Conservation (phyloP, 1,140 invertebrate species). For the Holotrichia oblita region DNA sequence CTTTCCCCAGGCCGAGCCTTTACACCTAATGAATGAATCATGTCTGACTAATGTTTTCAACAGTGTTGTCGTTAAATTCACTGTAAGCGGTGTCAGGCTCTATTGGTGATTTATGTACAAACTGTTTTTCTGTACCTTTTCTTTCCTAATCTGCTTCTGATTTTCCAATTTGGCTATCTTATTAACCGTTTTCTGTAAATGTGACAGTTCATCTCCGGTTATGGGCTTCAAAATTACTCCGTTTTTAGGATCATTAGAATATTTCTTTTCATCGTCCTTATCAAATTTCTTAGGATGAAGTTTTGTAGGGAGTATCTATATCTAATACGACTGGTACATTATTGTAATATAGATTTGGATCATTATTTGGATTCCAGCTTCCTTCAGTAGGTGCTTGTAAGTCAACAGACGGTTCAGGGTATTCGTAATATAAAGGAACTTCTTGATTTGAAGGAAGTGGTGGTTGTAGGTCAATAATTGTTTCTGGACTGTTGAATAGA, state of each 20-base stretch:
- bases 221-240: slow-evolving; percentile 51
- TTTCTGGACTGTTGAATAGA: not conserved
- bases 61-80: slow-evolving; percentile 21
- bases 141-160: slow-evolving; percentile 51
- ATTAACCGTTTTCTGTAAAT: slow-evolving; percentile 53
- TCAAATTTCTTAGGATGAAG: slow-evolving; percentile 59
- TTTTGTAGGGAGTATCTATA: slow-evolving; percentile 55
- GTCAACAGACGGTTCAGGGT: slow-evolving; percentile 55
- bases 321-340: slow-evolving; percentile 51
- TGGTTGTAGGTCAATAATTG: slow-evolving; percentile 3
- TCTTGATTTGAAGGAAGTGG: not conserved
- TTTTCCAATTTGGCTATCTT: slow-evolving; percentile 56
- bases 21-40: slow-evolving; percentile 36
- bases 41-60: slow-evolving; percentile 4
- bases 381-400: slow-evolving; percentile 53
- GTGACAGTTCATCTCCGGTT: slow-evolving; percentile 48
- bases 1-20: slow-evolving; percentile 48
- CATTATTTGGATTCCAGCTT: slow-evolving; percentile 59
- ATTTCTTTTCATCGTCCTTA: slow-evolving; percentile 56
- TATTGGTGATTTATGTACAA: slow-evolving; percentile 37
- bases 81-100: slow-evolving; percentile 38
- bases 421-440: slow-evolving; percentile 47
- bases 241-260: slow-evolving; percentile 53
- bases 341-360: slow-evolving; percentile 57
- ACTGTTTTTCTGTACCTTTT: slow-evolving; percentile 48